Base-by-base conservation (phyloP, 2,113 vertebrate species). In the Platysteira castanea region DNA sequence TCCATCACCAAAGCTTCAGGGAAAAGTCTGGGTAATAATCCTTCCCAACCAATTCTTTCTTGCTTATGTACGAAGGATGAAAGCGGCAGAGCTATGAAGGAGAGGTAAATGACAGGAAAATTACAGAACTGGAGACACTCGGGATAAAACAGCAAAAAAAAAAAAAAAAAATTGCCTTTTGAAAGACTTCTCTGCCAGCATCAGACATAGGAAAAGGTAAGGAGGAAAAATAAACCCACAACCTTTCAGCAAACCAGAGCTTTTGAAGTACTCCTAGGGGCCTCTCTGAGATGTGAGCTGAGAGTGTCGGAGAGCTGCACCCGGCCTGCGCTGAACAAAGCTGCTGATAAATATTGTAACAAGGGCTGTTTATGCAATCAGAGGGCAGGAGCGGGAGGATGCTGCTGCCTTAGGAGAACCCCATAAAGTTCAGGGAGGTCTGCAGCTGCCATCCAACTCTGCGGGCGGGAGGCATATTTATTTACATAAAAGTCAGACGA, bases 401-500 rank as follows among this genome's bases (percentile, higher is more conserved):
- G 20, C 10, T 47, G 7, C 17, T 68, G 27, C n/a, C 35, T 41
- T 56, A 94, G 23, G 60, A 92, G 76, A 84, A 23, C 31, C 57
- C 37, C 33, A 46, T 1, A 14, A 84, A 90, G 82, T 96, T 91
- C 54, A 76, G 33, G 50, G 77, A 83, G 70, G 84, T 84, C 59
- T 76, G 46, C 30, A 73, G 13, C 28, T 79, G 28, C 70, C 42
- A 91, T 63, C 57, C 73, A 61, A 69, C 28, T 85, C 91, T 65
- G 63, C 41, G 89, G 84, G 46, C 46, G 15, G 23, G 46, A 77
- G 53, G 61, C 16, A 89, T n/a, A 87, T 93, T 90, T 97, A 96
- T 97, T 96, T 96, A 94, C 95, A 90, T 96, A 95, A 90, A 94
- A 96, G 54, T 89, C 79, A 96, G 90, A 96, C 20, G 2, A 70